Conservation (phyloP, 2,888 invertebrate species). For the Cephus runcator region DNA sequence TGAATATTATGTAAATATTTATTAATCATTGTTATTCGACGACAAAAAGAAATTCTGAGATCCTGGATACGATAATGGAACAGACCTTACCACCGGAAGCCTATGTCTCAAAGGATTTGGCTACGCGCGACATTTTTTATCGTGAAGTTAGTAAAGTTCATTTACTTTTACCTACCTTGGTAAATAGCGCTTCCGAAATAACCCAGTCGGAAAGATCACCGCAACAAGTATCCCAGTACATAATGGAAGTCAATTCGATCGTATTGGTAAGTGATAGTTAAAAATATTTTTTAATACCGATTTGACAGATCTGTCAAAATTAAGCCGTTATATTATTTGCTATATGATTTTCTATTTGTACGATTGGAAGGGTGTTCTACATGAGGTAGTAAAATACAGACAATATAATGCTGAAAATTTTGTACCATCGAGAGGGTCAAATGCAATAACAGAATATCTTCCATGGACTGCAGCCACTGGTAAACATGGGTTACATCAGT, state of each 20-base stretch:
- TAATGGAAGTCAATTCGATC: constrained; percentile 57
- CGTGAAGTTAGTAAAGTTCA: constrained; percentile 76
- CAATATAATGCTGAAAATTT: constrained; percentile 70
- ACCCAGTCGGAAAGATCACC: constrained; percentile 72
- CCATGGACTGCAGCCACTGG: constrained; percentile 82
- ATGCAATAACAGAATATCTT: constrained; percentile 70
- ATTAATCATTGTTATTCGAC: constrained; percentile 7
- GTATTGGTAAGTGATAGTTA: constrained; percentile 47
- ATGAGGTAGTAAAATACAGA: constrained; percentile 74
- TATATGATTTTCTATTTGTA: background rate
- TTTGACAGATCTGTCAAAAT: background rate
- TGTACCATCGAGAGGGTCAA: constrained; percentile 59
- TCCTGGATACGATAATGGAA: constrained; percentile 50
- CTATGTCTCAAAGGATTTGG: constrained; percentile 66
- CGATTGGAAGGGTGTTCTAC: constrained; percentile 69
- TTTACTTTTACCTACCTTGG: constrained; percentile 73
- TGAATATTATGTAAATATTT: constrained; percentile 17
- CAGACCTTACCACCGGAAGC: constrained; percentile 50
- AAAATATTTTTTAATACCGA: background rate
- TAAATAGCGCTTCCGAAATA: constrained; percentile 71
- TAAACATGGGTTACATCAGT: constrained; percentile 61
- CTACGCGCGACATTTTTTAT: constrained; percentile 80
- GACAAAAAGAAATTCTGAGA: constrained; percentile 45
- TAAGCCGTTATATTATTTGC: background rate
- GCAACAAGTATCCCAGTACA: constrained; percentile 68